These are phyloP conservation scores for Oplegnathus fasciatus DNA, from an alignment of 2,113 vertebrate genomes.

Conservation along the genomic window DNA sequence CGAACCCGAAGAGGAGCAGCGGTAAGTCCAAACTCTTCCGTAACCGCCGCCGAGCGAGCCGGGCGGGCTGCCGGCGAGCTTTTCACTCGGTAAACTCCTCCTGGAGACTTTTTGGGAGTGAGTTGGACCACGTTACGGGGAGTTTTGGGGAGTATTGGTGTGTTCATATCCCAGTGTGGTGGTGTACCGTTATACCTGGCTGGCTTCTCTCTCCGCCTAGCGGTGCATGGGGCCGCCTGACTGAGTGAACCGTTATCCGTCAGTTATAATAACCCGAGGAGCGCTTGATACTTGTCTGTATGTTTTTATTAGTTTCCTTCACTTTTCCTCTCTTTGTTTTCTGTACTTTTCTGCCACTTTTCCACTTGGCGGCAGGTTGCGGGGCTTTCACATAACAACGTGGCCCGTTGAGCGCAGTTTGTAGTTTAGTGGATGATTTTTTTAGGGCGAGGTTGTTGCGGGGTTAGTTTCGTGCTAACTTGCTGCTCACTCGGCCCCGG, in stretches of 20 bases:
- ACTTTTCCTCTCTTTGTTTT: conserved; percentile 62
- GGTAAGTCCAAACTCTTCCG: conserved; percentile 86
- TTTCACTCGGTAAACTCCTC: conserved; percentile 23
- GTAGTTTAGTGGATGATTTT: conserved; percentile 28
- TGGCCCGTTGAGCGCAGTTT: conserved; percentile 67
- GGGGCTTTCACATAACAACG: conserved; percentile 69
- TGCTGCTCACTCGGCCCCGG: conserved; percentile 36
- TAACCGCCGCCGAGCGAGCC: neutral
- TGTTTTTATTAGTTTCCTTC: conserved; percentile 40
- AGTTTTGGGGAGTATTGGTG: conserved; percentile 78
- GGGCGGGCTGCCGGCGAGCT: conserved; percentile 53
- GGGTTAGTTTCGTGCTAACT: conserved; percentile 59
- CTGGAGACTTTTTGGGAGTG: conserved; percentile 49
- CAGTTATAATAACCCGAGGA: conserved; percentile 55
- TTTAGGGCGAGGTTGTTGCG: conserved; percentile 76
- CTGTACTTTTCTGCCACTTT: conserved; percentile 53
- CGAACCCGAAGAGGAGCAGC: conserved; percentile 94
- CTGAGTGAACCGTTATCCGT: conserved; percentile 88
- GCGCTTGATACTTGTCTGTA: conserved; percentile 43
- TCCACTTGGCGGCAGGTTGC: conserved; percentile 69
- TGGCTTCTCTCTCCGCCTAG: conserved; percentile 83
- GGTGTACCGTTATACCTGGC: conserved; percentile 87
- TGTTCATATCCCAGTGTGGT: conserved; percentile 70
- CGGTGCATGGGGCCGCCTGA: conserved; percentile 76
- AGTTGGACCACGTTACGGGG: conserved; percentile 57